These are phyloP conservation scores for Sterrhoptilus dennistouni DNA, from an alignment of 2,113 vertebrate genomes.

Conservation along the genomic window DNA sequence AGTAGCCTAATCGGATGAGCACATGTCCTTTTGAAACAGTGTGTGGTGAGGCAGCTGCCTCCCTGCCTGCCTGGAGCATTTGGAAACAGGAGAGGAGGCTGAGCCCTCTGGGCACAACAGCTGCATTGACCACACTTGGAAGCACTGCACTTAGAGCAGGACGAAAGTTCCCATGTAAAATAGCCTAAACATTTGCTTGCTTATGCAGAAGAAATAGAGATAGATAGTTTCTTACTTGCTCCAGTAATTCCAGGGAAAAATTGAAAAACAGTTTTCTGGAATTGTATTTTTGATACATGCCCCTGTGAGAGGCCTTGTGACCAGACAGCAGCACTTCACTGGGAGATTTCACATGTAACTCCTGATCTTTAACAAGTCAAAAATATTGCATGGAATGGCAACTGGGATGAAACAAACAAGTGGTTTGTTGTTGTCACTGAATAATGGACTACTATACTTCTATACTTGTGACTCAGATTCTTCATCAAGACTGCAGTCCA, in stretches of 20 bases:
- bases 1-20: conserved; percentile 51
- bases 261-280: background rate
- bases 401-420: background rate
- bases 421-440: background rate
- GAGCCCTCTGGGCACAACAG: background rate
- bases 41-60: conserved; percentile 6
- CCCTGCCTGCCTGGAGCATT: background rate
- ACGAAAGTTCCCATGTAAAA: background rate
- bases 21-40: background rate
- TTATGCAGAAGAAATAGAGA: background rate
- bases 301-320: background rate
- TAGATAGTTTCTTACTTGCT: background rate
- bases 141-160: background rate
- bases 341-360: background rate
- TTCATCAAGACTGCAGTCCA: background rate
- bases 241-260: background rate
- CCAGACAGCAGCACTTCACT: background rate
- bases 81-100: background rate
- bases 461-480: background rate
- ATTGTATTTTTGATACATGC: rapidly evolving
- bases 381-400: background rate
- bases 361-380: background rate
- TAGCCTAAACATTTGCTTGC: background rate
- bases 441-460: background rate
- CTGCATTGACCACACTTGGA: background rate